phyloP scores from a whole-genome alignment of 2,888 invertebrate genomes.

The Pinctada fucata region DNA sequence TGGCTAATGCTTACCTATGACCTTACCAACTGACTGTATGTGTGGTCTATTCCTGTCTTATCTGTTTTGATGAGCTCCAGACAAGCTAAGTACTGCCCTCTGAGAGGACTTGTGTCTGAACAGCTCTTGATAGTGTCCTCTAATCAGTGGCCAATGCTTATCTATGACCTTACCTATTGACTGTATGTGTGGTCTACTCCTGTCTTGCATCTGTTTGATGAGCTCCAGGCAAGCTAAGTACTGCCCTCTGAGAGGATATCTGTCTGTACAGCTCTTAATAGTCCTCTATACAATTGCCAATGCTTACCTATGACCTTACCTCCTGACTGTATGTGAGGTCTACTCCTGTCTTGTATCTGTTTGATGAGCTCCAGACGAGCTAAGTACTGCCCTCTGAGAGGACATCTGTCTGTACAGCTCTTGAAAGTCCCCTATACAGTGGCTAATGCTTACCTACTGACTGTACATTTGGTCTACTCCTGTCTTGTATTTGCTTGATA shows the following conservation, averaged over 20 bases:
- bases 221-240: slow-evolving; percentile 88
- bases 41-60: slow-evolving; percentile 38
- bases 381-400: slow-evolving; percentile 87
- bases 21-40: background rate
- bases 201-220: slow-evolving; percentile 58
- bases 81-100: slow-evolving; percentile 91
- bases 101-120: slow-evolving; percentile 73
- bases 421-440: slow-evolving; percentile 63
- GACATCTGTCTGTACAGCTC: slow-evolving; percentile 48
- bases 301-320: background rate
- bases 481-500: slow-evolving; percentile 58
- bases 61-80: slow-evolving; percentile 80
- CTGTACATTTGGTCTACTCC: slow-evolving; percentile 22
- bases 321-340: background rate
- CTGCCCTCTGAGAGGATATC: slow-evolving; percentile 84
- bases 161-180: background rate
- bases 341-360: slow-evolving; percentile 53
- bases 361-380: slow-evolving; percentile 84
- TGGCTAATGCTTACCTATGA: background rate
- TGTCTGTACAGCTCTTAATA: slow-evolving; percentile 54
- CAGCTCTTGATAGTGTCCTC: slow-evolving; percentile 56
- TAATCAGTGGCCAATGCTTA: slow-evolving; percentile 46
- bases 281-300: slow-evolving; percentile 56
- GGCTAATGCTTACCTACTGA: background rate
- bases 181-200: slow-evolving; percentile 18